phyloP scores from a whole-genome alignment of 2,113 vertebrate genomes.

The Grantiella picta region DNA sequence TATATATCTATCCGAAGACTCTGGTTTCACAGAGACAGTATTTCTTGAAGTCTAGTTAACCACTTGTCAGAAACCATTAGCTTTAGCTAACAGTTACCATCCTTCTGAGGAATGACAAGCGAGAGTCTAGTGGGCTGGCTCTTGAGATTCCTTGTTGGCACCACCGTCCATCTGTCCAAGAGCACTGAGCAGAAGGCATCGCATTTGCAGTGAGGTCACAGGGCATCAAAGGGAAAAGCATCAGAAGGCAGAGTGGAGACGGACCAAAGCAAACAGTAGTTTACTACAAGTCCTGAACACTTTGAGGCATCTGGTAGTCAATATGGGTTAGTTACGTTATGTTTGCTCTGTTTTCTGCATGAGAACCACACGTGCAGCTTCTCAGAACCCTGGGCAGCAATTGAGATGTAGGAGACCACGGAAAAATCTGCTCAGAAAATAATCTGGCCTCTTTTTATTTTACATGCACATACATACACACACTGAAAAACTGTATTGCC shows the following conservation, averaged over 20 bases:
- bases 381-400: not conserved
- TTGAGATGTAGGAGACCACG: not conserved
- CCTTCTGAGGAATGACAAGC: not conserved
- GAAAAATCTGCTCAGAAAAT: not conserved
- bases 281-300: not conserved
- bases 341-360: conserved; percentile 22
- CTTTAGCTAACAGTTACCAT: conserved; percentile 2
- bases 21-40: not conserved
- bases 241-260: conserved; percentile 1
- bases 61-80: conserved; percentile 25
- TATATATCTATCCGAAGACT: not conserved
- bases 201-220: not conserved
- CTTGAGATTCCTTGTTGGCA: not conserved
- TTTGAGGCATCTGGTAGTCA: conserved; percentile 34
- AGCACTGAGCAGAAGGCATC: not conserved
- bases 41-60: conserved; percentile 20
- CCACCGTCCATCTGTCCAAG: conserved; percentile 7
- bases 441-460: not conserved
- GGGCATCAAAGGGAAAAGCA: not conserved
- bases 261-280: not conserved
- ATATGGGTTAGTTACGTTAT: not conserved
- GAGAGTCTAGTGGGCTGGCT: not conserved
- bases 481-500: not conserved
- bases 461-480: not conserved
- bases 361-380: not conserved